A percentile compares a stretch with the other conserved stretches of the same genome.
These are phyloP conservation scores for Trigoniulus corallinus DNA, from an alignment of 1,140 invertebrate genomes.

Conservation along the genomic window DNA sequence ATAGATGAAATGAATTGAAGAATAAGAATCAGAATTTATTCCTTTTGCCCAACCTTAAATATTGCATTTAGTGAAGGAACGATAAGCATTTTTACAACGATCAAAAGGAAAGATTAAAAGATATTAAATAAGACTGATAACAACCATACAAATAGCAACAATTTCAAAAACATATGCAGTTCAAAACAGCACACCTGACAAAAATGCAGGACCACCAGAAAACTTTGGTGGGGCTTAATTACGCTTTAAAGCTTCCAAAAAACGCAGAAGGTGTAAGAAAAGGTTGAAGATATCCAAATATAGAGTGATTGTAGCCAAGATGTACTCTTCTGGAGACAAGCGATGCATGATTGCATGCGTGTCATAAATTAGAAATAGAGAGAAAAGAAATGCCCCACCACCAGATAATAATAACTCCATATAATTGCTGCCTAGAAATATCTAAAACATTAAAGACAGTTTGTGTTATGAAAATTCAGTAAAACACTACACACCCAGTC, in stretches of 20 bases:
- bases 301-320: slow-evolving; percentile 59
- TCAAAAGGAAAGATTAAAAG: too few relatives aligned
- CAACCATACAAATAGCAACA: too few relatives aligned
- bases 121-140: too few relatives aligned
- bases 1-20: too few relatives aligned
- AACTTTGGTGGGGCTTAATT: too few relatives aligned
- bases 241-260: slow-evolving; percentile 34
- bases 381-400: slow-evolving; percentile 55
- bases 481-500: background rate
- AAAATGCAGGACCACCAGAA: too few relatives aligned
- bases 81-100: too few relatives aligned
- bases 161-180: too few relatives aligned
- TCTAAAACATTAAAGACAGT: slow-evolving; percentile 31
- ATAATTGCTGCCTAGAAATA: slow-evolving; percentile 46
- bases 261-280: slow-evolving; percentile 63
- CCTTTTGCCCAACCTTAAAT: too few relatives aligned
- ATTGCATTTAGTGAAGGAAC: too few relatives aligned
- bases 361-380: slow-evolving; percentile 48
- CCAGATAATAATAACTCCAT: slow-evolving; percentile 48
- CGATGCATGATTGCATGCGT: slow-evolving; percentile 44
- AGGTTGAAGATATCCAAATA: slow-evolving; percentile 77
- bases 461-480: background rate
- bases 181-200: too few relatives aligned
- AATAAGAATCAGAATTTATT: too few relatives aligned
- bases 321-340: slow-evolving; percentile 58